phyloP scores from a whole-genome alignment of 2,888 invertebrate genomes.

The Trachelus stipa region DNA sequence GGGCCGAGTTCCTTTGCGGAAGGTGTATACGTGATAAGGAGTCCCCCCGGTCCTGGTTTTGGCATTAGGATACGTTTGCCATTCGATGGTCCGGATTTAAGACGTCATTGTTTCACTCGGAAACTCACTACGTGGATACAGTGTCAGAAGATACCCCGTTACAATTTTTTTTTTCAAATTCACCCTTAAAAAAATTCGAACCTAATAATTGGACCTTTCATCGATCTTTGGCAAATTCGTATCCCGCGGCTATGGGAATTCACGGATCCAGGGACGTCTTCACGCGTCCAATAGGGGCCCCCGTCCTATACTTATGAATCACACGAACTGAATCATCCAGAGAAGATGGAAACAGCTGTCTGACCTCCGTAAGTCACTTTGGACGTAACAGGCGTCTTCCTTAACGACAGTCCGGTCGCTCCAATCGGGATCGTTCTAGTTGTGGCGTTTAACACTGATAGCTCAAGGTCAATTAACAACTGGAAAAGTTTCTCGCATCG shows the following conservation, averaged over 20 bases:
- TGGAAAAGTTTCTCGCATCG: background rate
- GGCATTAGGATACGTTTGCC: background rate
- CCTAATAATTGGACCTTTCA: background rate
- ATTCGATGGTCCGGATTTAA: background rate
- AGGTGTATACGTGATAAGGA: background rate
- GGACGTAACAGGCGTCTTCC: background rate
- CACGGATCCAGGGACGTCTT: background rate
- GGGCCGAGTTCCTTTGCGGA: background rate
- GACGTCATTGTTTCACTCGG: background rate
- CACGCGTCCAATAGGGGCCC: background rate
- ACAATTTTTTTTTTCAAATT: background rate
- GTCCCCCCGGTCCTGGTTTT: background rate
- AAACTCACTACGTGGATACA: background rate
- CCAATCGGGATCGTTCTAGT: background rate
- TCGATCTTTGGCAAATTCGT: background rate
- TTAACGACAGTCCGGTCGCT: background rate
- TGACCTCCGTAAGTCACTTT: background rate
- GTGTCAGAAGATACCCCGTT: background rate
- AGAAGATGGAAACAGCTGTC: background rate
- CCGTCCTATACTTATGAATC: background rate
- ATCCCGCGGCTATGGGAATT: background rate
- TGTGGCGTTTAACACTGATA: background rate
- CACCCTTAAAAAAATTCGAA: background rate
- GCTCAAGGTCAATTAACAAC: background rate
- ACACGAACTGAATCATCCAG: background rate